Conservation (phyloP, 2,113 vertebrate species). For the Theristicus caerulescens region DNA sequence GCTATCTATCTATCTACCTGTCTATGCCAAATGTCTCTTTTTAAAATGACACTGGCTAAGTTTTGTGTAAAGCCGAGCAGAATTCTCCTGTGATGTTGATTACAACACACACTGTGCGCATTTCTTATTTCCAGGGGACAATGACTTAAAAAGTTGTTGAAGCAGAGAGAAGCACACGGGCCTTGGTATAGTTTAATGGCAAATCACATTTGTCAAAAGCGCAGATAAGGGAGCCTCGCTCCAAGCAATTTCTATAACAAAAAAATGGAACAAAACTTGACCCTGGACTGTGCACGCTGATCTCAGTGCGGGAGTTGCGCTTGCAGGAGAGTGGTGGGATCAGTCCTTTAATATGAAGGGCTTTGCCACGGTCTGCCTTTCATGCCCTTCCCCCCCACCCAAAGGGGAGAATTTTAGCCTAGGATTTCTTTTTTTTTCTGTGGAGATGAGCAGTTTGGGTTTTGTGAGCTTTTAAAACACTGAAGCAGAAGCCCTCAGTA, state of each 20-base stretch:
- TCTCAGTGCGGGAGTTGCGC: neutral
- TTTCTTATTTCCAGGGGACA: constrained; percentile 1
- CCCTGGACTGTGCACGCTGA: neutral
- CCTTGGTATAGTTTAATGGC: neutral
- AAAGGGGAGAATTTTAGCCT: neutral
- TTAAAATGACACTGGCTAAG: neutral
- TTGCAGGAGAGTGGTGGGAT: neutral
- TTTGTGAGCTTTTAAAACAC: neutral
- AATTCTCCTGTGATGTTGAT: constrained; percentile 16
- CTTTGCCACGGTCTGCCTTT: neutral
- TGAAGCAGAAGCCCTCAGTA: neutral
- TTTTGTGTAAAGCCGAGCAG: neutral
- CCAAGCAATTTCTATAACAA: neutral
- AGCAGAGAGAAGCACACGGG: neutral
- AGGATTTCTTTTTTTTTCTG: neutral
- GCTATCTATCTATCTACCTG: neutral
- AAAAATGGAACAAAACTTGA: neutral
- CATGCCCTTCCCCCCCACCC: neutral
- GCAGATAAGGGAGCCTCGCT: neutral
- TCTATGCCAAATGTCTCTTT: neutral
- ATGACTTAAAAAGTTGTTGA: neutral
- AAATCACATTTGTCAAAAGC: neutral
- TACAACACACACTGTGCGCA: neutral
- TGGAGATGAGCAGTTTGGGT: neutral
- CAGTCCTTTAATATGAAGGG: neutral